Evolutionary conservation across 2,113 vertebrate genomes (phyloP), one percentile per base, ranked within the genome.

Genomic region (Pachypanchax playfairii): DNA sequence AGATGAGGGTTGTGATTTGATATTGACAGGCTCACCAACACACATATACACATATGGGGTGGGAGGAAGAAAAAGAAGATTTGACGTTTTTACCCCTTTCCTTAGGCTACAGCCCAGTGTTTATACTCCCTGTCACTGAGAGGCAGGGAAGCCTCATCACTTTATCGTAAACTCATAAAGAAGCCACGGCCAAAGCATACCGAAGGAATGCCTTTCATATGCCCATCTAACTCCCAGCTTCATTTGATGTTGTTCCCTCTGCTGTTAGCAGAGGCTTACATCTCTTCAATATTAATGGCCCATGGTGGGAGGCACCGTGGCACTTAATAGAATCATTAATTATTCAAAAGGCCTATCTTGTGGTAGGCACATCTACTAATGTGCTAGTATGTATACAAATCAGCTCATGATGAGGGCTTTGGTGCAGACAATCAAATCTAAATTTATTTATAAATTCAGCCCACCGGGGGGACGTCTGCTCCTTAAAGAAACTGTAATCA

Each of bases 241-340:
- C 72, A 89, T 90, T 88, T 91, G 87, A 92, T 89, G 88, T 85
- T 41, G 43, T 53, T 90, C 85, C 88, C 88, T 59, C 28, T 55
- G 78, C 86, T 85, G 88, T 90, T 88, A 89, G 81, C 65, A 35
- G 69, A 57, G 84, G 77, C 85, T 90, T 90, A 89, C 82, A 85
- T 84, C 82, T 77, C 70, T 85, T 91, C 82, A 92, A 91, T 91
- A 92, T 91, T 91, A 90, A 93, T 90, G 79, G 72, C 76, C 68
- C 58, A 31, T 60, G 83, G 79, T 86, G 84, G 86, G 86, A 85
- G 84, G 85, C 79, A 77, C 71, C 83, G 44, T 73, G 77, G 75
- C 82, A 77, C 86, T 87, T 91, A 91, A 92, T 85, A 87, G 86
- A 89, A 89, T 83, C 79, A 90, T 92, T 86, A 83, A 91, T 91